Conservation (phyloP, 2,113 vertebrate genomes). For the Dicrurus megarhynchus region DNA sequence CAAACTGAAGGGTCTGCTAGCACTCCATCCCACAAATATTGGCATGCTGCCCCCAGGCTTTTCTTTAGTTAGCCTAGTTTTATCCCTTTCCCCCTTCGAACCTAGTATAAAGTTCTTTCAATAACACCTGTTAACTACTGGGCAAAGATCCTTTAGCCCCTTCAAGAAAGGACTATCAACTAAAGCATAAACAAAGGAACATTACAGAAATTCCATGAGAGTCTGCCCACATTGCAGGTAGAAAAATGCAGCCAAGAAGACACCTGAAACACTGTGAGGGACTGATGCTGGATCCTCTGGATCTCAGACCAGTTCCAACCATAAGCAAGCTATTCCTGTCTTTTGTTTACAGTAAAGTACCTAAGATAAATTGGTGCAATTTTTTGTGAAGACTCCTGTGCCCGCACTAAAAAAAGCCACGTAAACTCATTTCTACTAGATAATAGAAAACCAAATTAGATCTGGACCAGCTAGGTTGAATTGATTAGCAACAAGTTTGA, state of each 20-base stretch:
- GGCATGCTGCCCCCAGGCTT: accelerated
- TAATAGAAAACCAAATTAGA: background rate
- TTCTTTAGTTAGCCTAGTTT: background rate
- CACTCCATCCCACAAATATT: background rate
- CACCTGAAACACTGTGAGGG: background rate
- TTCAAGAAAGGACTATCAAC: background rate
- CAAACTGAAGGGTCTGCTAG: background rate
- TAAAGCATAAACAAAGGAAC: background rate
- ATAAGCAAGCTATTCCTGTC: background rate
- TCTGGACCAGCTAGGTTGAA: background rate
- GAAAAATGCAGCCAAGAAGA: background rate
- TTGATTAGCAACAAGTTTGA: background rate
- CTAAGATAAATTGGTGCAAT: background rate
- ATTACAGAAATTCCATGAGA: background rate
- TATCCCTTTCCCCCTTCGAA: background rate
- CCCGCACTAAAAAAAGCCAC: background rate
- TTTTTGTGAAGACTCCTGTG: background rate
- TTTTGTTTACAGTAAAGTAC: background rate
- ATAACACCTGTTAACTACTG: background rate
- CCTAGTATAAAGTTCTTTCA: background rate
- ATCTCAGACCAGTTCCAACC: background rate
- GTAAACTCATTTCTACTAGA: background rate
- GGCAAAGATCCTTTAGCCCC: background rate
- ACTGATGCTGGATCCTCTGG: background rate
- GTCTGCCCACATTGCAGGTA: background rate